Evolutionary conservation across 2,888 invertebrate species (phyloP), one percentile per base, ranked within the genome.

Genomic region (Drosophila kambysellisi): DNA sequence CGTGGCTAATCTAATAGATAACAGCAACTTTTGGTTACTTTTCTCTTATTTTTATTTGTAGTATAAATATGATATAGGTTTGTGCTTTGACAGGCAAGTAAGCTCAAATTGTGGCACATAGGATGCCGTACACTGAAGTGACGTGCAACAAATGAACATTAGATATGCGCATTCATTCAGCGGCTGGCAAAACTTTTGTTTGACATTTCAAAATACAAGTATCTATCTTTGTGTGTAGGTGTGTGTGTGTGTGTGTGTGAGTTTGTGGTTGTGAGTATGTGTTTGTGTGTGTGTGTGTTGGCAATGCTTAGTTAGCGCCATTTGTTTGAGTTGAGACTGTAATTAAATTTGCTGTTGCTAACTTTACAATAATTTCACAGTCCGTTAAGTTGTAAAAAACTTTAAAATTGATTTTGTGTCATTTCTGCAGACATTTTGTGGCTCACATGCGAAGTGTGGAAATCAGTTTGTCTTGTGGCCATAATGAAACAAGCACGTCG

Each of bases 271-370:
- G 29, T 41, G 30, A n/a, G 46, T 39, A 12, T 50, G 57, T 20
- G 41, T 30, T 11, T 11, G 20, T 46, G 43, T n/a, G n/a, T 39
- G 7, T 39, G 39, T n/a, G n/a, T n/a, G n/a, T 77, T 50, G 62
- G 52, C 75, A 52, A 37, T 60, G 79, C 73, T 71, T 84, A 88
- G 88, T 83, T 83, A 79, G 88, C 74, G 80, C 37, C 80, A 77
- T 80, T 83, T 88, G 85, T 88, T 74, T 88, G 77, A 83, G 80
- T 85, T 85, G 80, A 32, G 80, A 74, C 66, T 80, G 67, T 87
- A 84, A 84, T 84, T 79, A 82, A 88, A 82, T 83, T 87, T 76
- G 53, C 62, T 46, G 59, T 60, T 60, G 37, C 51, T 35, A 77
- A 77, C 70, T 79, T 76, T 68, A 65, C 62, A 76, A 80, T 80